Evolutionary conservation across 2,113 vertebrate genomes (phyloP), one percentile per base, ranked within the genome.

Genomic region (Pygoscelis antarcticus): DNA sequence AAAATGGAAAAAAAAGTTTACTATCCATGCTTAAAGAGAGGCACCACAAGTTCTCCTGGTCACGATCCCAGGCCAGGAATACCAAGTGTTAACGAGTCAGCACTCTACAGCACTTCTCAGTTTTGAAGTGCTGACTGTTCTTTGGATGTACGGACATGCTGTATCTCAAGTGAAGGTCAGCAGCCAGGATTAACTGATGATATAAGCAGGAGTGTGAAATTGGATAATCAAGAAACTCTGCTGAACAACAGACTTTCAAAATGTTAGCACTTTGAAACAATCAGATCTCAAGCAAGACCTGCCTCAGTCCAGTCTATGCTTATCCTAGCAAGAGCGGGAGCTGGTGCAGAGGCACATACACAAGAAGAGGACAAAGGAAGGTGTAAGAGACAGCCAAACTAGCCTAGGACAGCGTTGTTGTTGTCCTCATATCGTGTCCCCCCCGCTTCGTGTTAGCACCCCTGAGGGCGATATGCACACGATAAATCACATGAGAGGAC

Each of bases 91-190:
- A 87, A 46, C n/a, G 89, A 77, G 68, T 27, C 75, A 82, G 79
- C 0, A 1, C 76, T 36, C 52, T 66, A 61, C 71, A 85, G 80
- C 54, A 34, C 71, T 81, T 89, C 68, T 57, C 82, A 82, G 87
- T 80, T 89, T 10, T 65, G 72, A 72, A 84, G 76, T 32, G 65
- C 70, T 83, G 82, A 60, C 69, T 93, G 77, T 64, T 90, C 83
- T 80, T 16, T 89, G 85, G 65, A 76, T n/a, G 69, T 60, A 71
- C 7, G 5, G 62, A 83, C 69, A 83, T 21, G 74, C 82, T 92
- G 62, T 30, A 78, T 49, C 93, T 92, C 42, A 52, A 93, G 89
- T 85, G 61, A 97, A 90, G 82, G 95, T 96, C 93, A 87, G 94
- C 42, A 94, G 94, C 84, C 78, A 86, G 87, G 76, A 94, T 94